A percentile compares a stretch with the other conserved stretches of the same genome.
These are phyloP conservation scores for Todus mexicanus DNA, from an alignment of 2,797 vertebrate genomes.

Conservation along the genomic window DNA sequence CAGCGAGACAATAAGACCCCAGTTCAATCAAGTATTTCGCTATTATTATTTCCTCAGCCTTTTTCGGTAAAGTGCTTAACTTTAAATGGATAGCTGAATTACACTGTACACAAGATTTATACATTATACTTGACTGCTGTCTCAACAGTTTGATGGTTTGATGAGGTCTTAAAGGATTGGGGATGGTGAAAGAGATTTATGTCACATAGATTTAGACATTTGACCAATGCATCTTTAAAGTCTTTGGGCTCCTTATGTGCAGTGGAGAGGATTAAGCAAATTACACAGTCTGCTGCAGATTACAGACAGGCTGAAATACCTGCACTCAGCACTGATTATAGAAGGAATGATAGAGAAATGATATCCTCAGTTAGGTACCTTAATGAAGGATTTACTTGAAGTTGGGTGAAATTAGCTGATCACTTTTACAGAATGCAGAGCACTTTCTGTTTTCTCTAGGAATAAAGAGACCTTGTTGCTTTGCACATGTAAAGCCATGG, in stretches of 20 bases:
- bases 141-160: neutral
- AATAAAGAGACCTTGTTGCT: neutral
- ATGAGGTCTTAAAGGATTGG: neutral
- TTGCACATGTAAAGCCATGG: neutral
- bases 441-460: neutral
- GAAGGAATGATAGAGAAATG: neutral
- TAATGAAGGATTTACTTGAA: neutral
- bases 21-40: neutral
- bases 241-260: neutral
- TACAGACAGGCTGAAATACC: neutral
- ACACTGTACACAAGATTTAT: neutral
- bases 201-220: neutral
- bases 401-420: neutral
- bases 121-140: neutral
- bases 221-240: neutral
- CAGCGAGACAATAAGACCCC: neutral
- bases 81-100: neutral
- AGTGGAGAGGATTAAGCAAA: neutral
- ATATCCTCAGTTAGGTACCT: neutral
- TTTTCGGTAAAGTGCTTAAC: neutral
- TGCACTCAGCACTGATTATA: neutral
- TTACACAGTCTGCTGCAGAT: neutral
- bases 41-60: neutral
- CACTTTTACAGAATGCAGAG: neutral
- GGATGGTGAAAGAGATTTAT: neutral